Conservation (phyloP, 2,888 invertebrate genomes). For the Galeopsomyia nigrocyanea region DNA sequence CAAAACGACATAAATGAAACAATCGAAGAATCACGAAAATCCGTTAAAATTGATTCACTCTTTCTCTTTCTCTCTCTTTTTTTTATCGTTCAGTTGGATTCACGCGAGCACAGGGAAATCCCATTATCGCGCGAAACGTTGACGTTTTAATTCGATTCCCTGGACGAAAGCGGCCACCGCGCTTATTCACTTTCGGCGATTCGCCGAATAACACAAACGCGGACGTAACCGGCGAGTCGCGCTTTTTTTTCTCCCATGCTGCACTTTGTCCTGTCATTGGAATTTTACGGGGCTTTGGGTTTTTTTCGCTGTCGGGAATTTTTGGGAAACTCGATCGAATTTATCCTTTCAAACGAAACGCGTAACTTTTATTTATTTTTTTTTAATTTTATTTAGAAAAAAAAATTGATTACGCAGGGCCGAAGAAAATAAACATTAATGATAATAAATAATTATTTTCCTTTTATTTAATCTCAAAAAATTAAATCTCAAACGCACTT, state of each 20-base stretch:
- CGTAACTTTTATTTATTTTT: too few species aligned
- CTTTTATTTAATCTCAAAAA: too few species aligned
- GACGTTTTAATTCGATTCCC: constrained; percentile 41
- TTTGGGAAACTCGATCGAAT: too few species aligned
- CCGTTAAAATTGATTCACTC: not conserved
- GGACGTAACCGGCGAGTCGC: constrained; percentile 17
- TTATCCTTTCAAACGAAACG: too few species aligned
- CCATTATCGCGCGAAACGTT: constrained; percentile 32
- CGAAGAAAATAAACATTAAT: too few species aligned
- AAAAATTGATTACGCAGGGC: too few species aligned
- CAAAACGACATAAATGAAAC: not conserved
- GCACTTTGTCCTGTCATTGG: not conserved
- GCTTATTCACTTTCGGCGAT: constrained; percentile 36
- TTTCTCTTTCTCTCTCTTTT: not conserved
- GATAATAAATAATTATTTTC: too few species aligned
- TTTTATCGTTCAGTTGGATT: not conserved
- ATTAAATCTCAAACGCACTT: too few species aligned
- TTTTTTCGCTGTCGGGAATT: too few species aligned
- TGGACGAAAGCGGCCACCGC: not conserved
- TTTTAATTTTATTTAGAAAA: too few species aligned
- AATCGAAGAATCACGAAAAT: constrained; percentile 4
- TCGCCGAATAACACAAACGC: constrained; percentile 17
- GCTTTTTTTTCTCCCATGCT: not conserved
- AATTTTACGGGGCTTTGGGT: too few species aligned
- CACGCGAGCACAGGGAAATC: constrained; percentile 12